These are phyloP conservation scores for Aporrectodea caliginosa DNA, from an alignment of 1,140 invertebrate genomes.

Conservation along the genomic window DNA sequence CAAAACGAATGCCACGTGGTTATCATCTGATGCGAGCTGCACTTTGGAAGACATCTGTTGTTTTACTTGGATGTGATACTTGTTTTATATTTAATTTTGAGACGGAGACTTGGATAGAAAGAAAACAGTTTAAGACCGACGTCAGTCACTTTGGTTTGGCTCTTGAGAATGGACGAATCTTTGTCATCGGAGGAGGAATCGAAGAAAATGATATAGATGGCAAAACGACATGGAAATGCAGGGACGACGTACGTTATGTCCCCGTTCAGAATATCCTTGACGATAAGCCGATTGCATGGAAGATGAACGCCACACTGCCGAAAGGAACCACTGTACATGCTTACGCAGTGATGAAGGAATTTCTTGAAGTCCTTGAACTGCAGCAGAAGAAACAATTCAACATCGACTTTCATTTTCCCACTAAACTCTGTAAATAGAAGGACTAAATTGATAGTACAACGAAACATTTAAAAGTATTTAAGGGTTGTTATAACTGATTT, in stretches of 20 bases:
- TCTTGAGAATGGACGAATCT: background rate
- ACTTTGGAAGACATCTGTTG: background rate
- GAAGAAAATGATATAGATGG: background rate
- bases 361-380: too few species aligned
- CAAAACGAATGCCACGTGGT: background rate
- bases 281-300: background rate
- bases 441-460: too few species aligned
- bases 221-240: background rate
- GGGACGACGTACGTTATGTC: background rate
- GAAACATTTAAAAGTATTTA: too few species aligned
- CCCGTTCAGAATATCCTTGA: background rate
- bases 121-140: background rate
- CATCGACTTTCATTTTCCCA: too few species aligned
- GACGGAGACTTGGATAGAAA: background rate
- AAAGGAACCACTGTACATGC: background rate
- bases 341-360: background rate
- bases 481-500: too few species aligned
- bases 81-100: background rate
- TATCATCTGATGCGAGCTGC: background rate
- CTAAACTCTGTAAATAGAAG: too few species aligned
- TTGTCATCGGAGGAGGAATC: background rate
- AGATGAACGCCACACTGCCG: background rate
- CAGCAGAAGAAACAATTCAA: too few species aligned
- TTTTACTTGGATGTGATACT: background rate
- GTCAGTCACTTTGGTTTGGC: background rate